Evolutionary conservation across 2,797 vertebrate species (phyloP).

Genomic region (Microchirus variegatus): DNA sequence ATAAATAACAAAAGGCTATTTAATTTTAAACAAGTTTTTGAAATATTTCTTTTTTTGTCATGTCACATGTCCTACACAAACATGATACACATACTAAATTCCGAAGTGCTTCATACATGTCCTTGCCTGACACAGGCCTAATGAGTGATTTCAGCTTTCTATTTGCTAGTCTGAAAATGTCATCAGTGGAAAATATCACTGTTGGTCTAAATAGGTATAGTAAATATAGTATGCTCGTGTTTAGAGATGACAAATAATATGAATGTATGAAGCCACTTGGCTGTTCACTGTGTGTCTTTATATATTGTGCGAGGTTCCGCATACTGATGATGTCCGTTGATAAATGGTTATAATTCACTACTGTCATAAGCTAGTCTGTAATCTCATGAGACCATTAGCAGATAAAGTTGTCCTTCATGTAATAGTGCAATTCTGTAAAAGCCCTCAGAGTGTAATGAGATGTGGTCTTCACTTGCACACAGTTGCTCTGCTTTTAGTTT

Average conservation of each 20-base stretch:
- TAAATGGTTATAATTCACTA: constrained; percentile 61
- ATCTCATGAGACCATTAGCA: constrained; percentile 63
- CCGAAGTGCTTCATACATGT: constrained; percentile 14
- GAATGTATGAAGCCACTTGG: constrained; percentile 1
- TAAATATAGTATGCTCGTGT: constrained; percentile 20
- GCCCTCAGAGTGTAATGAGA: constrained; percentile 51
- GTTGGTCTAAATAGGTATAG: constrained; percentile 4
- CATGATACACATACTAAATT: constrained; percentile 25
- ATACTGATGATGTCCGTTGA: constrained; percentile 50
- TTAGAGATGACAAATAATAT: constrained; percentile 36
- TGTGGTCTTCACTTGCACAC: constrained; percentile 8
- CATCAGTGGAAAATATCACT: constrained; percentile 33
- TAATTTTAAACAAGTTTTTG: too few species aligned
- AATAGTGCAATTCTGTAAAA: constrained; percentile 69
- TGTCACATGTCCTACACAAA: too few species aligned
- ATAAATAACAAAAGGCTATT: too few species aligned
- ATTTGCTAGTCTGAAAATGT: constrained; percentile 34
- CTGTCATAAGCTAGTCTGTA: constrained; percentile 56
- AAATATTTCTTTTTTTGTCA: too few species aligned
- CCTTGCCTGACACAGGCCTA: constrained; percentile 20
- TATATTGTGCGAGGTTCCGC: constrained; percentile 11
- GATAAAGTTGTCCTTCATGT: constrained; percentile 56
- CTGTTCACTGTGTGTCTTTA: neutral
- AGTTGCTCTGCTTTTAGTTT: constrained; percentile 4
- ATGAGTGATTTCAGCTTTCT: constrained; percentile 39